These are phyloP conservation scores for Archips xylosteana DNA, from an alignment of 2,888 invertebrate genomes.

Conservation along the genomic window DNA sequence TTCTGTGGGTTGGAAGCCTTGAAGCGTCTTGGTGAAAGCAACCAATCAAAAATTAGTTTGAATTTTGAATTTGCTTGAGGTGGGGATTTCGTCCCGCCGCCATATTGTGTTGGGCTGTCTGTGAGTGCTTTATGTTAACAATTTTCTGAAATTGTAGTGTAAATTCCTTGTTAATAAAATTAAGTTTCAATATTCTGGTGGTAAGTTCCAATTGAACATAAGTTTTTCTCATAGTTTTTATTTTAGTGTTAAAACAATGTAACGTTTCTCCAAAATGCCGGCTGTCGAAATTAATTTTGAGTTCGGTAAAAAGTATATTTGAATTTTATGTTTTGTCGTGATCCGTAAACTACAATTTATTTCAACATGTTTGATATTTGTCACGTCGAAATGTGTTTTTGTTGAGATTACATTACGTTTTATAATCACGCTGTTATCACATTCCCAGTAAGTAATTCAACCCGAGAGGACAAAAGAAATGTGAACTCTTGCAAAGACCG, in stretches of 20 bases:
- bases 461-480: constrained; percentile 42
- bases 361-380: constrained; percentile 9
- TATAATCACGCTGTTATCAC: constrained; percentile 24
- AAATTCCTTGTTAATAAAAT: constrained; percentile 72
- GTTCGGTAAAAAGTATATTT: constrained; percentile 41
- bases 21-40: constrained; percentile 71
- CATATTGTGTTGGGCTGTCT: constrained; percentile 83
- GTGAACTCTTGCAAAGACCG: constrained; percentile 24
- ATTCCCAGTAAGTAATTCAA: constrained; percentile 23
- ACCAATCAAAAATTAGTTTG: constrained; percentile 73
- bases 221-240: constrained; percentile 73
- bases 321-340: constrained; percentile 27
- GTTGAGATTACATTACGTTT: constrained; percentile 3
- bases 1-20: constrained; percentile 60
- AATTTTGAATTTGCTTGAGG: constrained; percentile 81
- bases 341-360: constrained; percentile 2
- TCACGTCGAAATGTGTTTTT: neutral
- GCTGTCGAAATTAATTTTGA: constrained; percentile 49
- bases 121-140: constrained; percentile 81
- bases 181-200: constrained; percentile 76
- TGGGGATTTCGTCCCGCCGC: constrained; percentile 82
- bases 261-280: constrained; percentile 52
- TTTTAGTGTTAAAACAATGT: constrained; percentile 46
- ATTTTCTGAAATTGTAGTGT: constrained; percentile 69
- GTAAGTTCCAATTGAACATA: constrained; percentile 68